Conservation (phyloP, 2,888 invertebrate genomes). For the Sarcophaga caerulescens region DNA sequence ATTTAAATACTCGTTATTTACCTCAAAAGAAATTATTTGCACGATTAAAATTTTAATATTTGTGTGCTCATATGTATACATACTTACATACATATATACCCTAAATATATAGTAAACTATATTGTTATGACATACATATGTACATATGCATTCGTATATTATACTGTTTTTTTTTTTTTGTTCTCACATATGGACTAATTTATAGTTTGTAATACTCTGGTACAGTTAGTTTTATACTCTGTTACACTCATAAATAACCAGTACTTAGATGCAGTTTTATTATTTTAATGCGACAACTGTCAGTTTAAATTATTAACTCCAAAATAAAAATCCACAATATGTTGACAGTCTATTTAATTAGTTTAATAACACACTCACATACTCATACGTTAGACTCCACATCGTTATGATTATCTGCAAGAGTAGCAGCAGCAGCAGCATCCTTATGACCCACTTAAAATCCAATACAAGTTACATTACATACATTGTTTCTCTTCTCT, state of each 20-base stretch:
- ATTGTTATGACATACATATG: neutral
- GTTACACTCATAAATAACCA: neutral
- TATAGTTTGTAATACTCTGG: neutral
- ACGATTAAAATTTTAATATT: too few species aligned
- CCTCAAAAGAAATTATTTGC: too few species aligned
- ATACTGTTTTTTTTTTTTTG: neutral
- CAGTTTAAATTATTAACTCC: conserved; percentile 66
- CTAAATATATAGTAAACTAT: too few species aligned
- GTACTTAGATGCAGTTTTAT: conserved; percentile 48
- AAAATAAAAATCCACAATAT: conserved; percentile 62
- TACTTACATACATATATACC: too few species aligned
- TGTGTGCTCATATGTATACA: too few species aligned
- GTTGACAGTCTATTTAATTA: conserved; percentile 68
- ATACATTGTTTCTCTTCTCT: neutral
- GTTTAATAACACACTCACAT: conserved; percentile 59
- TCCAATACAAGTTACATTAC: too few species aligned
- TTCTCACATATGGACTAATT: neutral
- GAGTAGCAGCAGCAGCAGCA: neutral
- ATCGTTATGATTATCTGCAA: neutral
- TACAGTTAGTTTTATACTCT: neutral
- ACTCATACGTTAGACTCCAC: neutral
- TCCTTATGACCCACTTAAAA: conserved; percentile 26
- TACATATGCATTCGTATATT: neutral
- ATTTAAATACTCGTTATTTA: conserved; percentile 1
- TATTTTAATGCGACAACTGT: conserved; percentile 64